phyloP scores from a whole-genome alignment of 2,888 invertebrate species.

The Meganola albula region DNA sequence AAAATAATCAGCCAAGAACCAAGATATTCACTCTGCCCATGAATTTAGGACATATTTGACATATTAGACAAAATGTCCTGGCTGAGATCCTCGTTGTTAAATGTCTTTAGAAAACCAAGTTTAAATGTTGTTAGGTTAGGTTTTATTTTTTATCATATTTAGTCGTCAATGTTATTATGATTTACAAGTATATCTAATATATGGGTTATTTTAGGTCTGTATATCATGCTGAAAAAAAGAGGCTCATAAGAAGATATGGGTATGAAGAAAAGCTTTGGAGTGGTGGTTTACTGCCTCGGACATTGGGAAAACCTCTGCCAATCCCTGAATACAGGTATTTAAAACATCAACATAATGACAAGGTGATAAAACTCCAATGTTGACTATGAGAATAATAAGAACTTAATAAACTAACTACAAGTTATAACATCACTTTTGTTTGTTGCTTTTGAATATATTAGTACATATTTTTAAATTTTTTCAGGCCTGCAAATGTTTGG shows the following conservation, averaged over 20 bases:
- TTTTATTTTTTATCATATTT: too few species aligned
- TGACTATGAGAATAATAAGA: too few species aligned
- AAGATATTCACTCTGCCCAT: too few species aligned
- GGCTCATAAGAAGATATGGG: constrained; percentile 82
- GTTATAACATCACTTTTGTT: too few species aligned
- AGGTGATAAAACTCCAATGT: too few species aligned
- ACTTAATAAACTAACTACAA: too few species aligned
- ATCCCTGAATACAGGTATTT: constrained; percentile 82
- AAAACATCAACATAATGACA: too few species aligned
- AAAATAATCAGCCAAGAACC: too few species aligned
- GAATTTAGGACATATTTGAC: too few species aligned
- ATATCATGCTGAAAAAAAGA: constrained; percentile 81
- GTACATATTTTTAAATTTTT: constrained; percentile 27
- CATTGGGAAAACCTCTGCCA: constrained; percentile 72
- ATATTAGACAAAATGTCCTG: constrained; percentile 56
- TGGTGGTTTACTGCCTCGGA: constrained; percentile 84
- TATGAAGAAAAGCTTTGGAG: constrained; percentile 82
- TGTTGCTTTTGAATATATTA: background rate
- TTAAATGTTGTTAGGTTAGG: constrained; percentile 61
- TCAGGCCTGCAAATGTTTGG: constrained; percentile 86
- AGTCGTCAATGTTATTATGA: too few species aligned
- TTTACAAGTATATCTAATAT: background rate
- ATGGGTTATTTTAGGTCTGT: constrained; percentile 48
- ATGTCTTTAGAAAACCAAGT: constrained; percentile 56
- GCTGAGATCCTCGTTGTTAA: constrained; percentile 50